Conservation (phyloP, 1,140 invertebrate species). For the Odontomachus brunneus region DNA sequence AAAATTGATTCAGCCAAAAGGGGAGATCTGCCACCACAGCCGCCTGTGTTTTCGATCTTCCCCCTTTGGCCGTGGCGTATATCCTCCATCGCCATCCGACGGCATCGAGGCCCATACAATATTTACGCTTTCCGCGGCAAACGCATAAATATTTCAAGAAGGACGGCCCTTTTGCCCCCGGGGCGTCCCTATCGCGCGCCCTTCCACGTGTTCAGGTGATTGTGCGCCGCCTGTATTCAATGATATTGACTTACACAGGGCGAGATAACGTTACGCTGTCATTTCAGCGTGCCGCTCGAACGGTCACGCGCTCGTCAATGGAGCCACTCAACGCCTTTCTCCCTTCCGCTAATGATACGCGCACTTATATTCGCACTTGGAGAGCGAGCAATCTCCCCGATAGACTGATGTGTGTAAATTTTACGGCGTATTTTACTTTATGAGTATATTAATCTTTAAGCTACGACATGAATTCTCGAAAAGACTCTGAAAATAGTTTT, state of each 20-base stretch:
- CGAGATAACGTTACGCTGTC: conserved; percentile 38
- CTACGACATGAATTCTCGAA: too few relatives aligned
- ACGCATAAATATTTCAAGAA: conserved; percentile 76
- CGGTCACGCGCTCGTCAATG: conserved; percentile 6
- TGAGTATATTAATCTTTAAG: too few relatives aligned
- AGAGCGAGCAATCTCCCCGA: too few relatives aligned
- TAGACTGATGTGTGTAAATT: too few relatives aligned
- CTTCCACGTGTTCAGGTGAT: conserved; percentile 38
- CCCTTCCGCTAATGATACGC: background rate
- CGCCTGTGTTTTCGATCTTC: conserved; percentile 37
- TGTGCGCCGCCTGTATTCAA: conserved; percentile 50
- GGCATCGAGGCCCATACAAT: conserved; percentile 71
- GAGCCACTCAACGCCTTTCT: background rate
- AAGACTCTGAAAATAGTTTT: too few relatives aligned
- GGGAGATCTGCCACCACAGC: conserved; percentile 20
- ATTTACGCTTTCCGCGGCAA: conserved; percentile 74
- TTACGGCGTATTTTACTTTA: too few relatives aligned
- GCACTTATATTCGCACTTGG: background rate
- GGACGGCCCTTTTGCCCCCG: conserved; percentile 62
- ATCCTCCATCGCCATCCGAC: conserved; percentile 42
- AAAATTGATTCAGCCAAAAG: conserved; percentile 69
- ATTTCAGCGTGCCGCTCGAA: background rate
- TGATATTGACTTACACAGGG: conserved; percentile 36
- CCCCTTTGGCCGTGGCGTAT: conserved; percentile 55
- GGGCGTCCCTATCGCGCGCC: conserved; percentile 22